Evolutionary conservation across 1,140 invertebrate species (phyloP).

Genomic region (Nebria ingens): DNA sequence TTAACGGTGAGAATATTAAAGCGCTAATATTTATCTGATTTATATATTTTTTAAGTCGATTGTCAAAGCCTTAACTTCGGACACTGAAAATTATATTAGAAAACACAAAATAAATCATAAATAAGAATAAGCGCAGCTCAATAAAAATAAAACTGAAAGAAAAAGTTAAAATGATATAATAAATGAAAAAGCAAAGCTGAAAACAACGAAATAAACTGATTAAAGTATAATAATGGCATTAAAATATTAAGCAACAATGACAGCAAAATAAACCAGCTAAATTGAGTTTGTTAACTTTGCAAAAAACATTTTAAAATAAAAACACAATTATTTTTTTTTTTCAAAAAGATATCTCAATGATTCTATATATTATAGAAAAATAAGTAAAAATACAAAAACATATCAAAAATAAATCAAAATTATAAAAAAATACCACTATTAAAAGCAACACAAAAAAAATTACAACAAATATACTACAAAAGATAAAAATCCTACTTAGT

Average conservation of each 20-base stretch:
- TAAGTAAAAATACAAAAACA: neutral
- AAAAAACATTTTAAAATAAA: neutral
- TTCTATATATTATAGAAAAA: neutral
- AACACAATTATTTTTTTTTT: neutral
- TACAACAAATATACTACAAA: neutral
- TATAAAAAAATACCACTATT: neutral
- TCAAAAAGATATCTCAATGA: neutral
- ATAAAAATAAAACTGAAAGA: neutral
- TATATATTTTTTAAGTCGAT: neutral
- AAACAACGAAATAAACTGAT: neutral
- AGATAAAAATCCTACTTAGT: no score
- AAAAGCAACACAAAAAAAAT: neutral
- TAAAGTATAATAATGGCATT: neutral
- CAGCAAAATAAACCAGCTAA: neutral
- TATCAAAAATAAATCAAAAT: neutral
- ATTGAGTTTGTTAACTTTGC: neutral
- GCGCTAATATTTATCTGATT: no score
- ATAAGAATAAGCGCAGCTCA: neutral
- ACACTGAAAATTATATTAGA: neutral
- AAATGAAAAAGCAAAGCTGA: no score
- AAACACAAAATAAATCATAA: conserved; percentile 1
- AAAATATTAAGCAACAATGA: neutral
- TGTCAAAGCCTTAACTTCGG: no score
- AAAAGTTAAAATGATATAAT: neutral
- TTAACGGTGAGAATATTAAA: neutral